Conservation (phyloP, 2,113 vertebrate species). For the Thalassoma bifasciatum region DNA sequence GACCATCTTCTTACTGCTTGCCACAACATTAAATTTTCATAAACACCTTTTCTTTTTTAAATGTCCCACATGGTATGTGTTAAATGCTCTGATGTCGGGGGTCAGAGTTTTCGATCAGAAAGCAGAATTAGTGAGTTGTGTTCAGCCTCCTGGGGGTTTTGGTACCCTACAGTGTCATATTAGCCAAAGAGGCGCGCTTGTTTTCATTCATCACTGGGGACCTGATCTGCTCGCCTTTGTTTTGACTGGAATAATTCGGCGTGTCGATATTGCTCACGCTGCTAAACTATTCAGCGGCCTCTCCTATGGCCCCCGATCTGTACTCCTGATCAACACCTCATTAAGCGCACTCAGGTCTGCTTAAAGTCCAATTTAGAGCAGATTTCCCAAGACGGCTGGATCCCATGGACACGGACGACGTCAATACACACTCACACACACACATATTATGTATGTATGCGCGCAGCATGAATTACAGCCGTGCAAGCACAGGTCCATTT, state of each 20-base stretch:
- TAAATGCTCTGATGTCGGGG: too few relatives aligned
- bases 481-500: slow-evolving; percentile 11
- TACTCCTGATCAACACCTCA: slow-evolving; percentile 62
- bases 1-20: too few relatives aligned
- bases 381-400: slow-evolving; percentile 70
- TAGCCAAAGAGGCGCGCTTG: slow-evolving; percentile 34
- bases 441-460: not conserved
- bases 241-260: slow-evolving; percentile 24
- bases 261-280: slow-evolving; percentile 39
- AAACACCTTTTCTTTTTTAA: too few relatives aligned
- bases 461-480: slow-evolving; percentile 38
- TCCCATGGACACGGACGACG: slow-evolving; percentile 36
- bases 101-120: too few relatives aligned
- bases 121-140: too few relatives aligned
- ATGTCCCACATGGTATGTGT: too few relatives aligned
- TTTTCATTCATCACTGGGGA: slow-evolving; percentile 47
- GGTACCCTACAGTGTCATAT: slow-evolving; percentile 35
- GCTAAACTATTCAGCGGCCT: slow-evolving; percentile 17
- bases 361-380: slow-evolving; percentile 72
- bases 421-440: slow-evolving; percentile 34
- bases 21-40: too few relatives aligned
- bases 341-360: slow-evolving; percentile 71
- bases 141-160: slow-evolving; percentile 15
- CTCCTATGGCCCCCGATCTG: slow-evolving; percentile 21
- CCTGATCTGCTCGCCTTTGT: slow-evolving; percentile 37